A percentile compares a stretch with the other conserved stretches of the same genome.
Evolutionary conservation across 2,797 vertebrate species (phyloP).

Genomic region (Alca torda): DNA sequence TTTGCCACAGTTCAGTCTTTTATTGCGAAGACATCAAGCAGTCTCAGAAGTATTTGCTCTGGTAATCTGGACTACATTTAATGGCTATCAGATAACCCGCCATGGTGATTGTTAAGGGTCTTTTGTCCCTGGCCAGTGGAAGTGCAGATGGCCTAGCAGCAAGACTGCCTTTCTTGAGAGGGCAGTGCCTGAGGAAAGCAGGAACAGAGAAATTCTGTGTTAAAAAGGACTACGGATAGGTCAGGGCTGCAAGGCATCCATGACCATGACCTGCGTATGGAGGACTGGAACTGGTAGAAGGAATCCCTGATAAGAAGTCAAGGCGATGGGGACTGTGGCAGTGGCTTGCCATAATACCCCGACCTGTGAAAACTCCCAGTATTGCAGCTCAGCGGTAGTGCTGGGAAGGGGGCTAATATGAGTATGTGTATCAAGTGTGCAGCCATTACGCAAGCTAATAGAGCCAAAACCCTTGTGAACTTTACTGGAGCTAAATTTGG

Average conservation of each 20-base stretch:
- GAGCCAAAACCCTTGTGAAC: background rate
- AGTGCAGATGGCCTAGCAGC: background rate
- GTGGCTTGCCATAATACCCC: background rate
- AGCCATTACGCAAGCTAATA: background rate
- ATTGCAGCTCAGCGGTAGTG: background rate
- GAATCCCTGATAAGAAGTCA: background rate
- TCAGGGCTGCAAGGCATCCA: background rate
- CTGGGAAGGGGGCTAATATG: background rate
- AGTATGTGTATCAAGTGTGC: background rate
- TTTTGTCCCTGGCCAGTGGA: background rate
- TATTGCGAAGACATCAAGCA: slow-evolving; percentile 9
- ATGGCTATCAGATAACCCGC: slow-evolving; percentile 49
- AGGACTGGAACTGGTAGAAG: background rate
- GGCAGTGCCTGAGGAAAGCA: background rate
- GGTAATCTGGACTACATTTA: slow-evolving; percentile 59
- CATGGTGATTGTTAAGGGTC: background rate
- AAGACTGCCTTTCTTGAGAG: background rate
- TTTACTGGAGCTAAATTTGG: background rate
- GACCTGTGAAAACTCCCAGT: background rate
- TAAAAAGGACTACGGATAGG: background rate
- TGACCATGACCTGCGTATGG: background rate
- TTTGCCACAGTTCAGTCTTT: slow-evolving; percentile 7
- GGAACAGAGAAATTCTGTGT: background rate
- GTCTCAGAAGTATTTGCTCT: slow-evolving; percentile 43
- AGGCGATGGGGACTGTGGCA: no score